Conservation (phyloP, 2,797 vertebrate species). For the Hylomyscus alleni region DNA sequence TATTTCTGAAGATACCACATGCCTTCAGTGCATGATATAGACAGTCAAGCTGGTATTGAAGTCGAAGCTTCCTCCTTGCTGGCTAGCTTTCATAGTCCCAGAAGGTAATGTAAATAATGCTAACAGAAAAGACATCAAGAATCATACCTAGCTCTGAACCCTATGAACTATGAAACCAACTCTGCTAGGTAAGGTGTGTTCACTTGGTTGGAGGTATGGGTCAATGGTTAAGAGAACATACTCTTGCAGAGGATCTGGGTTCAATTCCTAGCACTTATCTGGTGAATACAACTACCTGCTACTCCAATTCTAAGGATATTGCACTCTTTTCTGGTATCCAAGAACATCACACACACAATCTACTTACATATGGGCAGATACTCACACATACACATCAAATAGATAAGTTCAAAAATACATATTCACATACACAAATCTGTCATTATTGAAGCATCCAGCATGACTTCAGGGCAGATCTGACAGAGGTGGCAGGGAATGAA, state of each 20-base stretch:
- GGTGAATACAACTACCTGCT: not conserved
- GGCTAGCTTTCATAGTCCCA: not conserved
- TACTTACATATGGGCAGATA: not conserved
- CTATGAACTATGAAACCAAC: not conserved
- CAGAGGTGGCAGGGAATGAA: not conserved
- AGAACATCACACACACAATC: not conserved
- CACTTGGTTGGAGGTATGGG: not conserved
- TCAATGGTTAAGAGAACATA: not conserved
- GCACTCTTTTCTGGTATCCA: not conserved
- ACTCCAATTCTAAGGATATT: not conserved
- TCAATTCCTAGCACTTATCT: not conserved
- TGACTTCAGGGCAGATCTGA: not conserved
- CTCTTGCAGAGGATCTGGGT: not conserved
- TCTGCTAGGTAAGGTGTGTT: not conserved
- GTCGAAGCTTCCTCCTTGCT: not conserved
- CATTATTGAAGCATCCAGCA: not conserved
- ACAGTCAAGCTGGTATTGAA: not conserved
- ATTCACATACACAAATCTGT: not conserved
- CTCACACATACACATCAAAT: not conserved
- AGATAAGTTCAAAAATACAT: not conserved
- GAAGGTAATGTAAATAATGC: not conserved
- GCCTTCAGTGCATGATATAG: not conserved
- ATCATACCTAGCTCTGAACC: not conserved
- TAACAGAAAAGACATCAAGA: not conserved
- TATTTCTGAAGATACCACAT: not conserved